phyloP scores from a whole-genome alignment of 2,888 invertebrate species.

The Formica aserva region DNA sequence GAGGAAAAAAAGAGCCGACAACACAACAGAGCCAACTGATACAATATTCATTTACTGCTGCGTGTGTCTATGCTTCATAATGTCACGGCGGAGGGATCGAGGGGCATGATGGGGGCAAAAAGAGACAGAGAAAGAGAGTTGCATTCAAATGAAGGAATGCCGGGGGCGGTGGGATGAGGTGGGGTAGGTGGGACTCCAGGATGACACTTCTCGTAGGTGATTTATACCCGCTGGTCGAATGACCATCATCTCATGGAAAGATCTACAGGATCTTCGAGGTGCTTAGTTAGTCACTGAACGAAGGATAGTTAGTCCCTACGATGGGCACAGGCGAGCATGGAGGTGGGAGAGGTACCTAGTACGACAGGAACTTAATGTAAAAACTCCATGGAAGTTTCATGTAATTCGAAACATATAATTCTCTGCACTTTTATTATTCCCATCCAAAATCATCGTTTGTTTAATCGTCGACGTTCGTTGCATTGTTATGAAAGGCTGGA shows the following conservation, averaged over 20 bases:
- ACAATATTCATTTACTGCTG: slow-evolving; percentile 77
- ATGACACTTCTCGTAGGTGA: slow-evolving; percentile 84
- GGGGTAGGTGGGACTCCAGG: slow-evolving; percentile 76
- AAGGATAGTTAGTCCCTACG: slow-evolving; percentile 74
- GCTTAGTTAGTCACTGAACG: slow-evolving; percentile 77
- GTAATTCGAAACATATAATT: slow-evolving; percentile 74
- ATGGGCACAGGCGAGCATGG: slow-evolving; percentile 31
- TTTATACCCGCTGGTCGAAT: slow-evolving; percentile 82
- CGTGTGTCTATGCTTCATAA: slow-evolving; percentile 77
- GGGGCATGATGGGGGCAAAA: slow-evolving; percentile 58
- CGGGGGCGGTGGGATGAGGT: slow-evolving; percentile 76
- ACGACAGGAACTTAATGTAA: slow-evolving; percentile 68
- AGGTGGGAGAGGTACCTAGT: slow-evolving; percentile 30
- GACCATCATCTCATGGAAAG: slow-evolving; percentile 83
- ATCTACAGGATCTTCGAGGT: slow-evolving; percentile 82
- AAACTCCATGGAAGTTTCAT: slow-evolving; percentile 67
- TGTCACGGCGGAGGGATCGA: slow-evolving; percentile 66
- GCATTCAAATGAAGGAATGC: slow-evolving; percentile 83
- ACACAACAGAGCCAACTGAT: slow-evolving; percentile 74
- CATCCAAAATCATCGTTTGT: slow-evolving; percentile 67
- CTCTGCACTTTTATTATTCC: slow-evolving; percentile 72
- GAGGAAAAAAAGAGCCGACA: slow-evolving; percentile 59
- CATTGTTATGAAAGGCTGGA: slow-evolving; percentile 46
- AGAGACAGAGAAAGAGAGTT: slow-evolving; percentile 76
- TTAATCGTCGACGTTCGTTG: slow-evolving; percentile 68